These are phyloP conservation scores for Drosophila melanosoma DNA, from an alignment of 2,888 invertebrate species.

Conservation along the genomic window DNA sequence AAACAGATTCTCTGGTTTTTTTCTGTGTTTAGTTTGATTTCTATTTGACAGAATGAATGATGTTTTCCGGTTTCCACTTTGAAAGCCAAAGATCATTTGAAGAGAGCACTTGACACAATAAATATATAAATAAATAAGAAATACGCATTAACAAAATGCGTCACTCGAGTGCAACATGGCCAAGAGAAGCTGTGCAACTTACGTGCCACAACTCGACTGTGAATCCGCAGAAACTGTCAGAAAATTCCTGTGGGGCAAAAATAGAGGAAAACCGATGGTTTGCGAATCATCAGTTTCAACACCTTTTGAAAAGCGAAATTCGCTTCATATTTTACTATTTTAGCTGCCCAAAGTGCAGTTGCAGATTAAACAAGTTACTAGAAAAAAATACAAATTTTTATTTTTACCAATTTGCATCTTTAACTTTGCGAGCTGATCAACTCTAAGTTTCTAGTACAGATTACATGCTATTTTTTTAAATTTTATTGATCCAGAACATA, in stretches of 20 bases:
- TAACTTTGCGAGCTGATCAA: neutral
- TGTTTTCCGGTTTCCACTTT: conserved; percentile 1
- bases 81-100: conserved; percentile 37
- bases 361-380: neutral
- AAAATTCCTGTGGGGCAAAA: neutral
- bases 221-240: conserved; percentile 50
- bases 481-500: neutral
- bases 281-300: neutral
- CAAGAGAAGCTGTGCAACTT: conserved; percentile 22
- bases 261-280: too few species aligned
- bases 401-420: neutral
- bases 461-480: neutral
- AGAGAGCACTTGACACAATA: conserved; percentile 30
- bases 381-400: neutral
- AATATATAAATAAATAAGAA: conserved; percentile 54
- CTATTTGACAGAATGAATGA: neutral
- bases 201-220: conserved; percentile 66
- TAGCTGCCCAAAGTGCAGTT: neutral
- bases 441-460: neutral
- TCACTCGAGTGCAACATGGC: conserved; percentile 33
- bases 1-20: neutral
- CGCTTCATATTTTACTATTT: neutral
- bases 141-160: conserved; percentile 57
- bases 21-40: neutral
- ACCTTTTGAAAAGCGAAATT: neutral